Evolutionary conservation across 2,113 vertebrate genomes (phyloP).

Genomic region (Dinomys branickii): DNA sequence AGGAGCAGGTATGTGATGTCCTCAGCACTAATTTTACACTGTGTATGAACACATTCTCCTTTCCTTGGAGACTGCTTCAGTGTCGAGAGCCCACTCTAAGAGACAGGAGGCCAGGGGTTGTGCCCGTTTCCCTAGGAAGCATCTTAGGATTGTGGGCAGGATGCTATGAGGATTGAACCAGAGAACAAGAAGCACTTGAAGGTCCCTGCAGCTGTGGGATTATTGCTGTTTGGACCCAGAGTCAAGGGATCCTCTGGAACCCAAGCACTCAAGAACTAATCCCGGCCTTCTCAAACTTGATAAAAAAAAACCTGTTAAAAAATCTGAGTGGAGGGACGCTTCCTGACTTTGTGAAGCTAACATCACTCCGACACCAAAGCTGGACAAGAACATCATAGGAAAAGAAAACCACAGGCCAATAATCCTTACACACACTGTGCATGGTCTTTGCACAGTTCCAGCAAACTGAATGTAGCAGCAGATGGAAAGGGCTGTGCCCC

Average conservation of each 20-base stretch:
- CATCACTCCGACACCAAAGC: not conserved
- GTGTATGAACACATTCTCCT: not conserved
- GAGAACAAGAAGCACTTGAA: not conserved
- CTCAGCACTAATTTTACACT: not conserved
- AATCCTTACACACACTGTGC: not conserved
- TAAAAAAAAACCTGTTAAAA: not conserved
- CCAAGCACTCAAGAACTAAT: not conserved
- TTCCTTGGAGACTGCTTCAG: not conserved
- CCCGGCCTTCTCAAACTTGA: not conserved
- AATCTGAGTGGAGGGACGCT: not conserved
- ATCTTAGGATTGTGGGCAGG: not conserved
- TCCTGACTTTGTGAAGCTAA: not conserved
- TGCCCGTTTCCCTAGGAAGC: not conserved
- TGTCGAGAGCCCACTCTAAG: not conserved
- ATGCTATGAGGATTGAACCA: not conserved
- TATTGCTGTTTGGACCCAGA: not conserved
- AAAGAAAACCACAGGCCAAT: not conserved
- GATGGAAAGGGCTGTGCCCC: too few relatives aligned
- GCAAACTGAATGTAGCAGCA: not conserved
- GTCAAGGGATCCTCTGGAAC: not conserved
- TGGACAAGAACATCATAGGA: not conserved
- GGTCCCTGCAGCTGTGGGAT: not conserved
- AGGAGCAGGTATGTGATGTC: not conserved
- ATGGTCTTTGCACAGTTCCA: not conserved
- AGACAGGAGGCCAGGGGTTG: not conserved